These are phyloP conservation scores for Diacarnus erythraeanus DNA, from an alignment of 37 sponge, comb jelly and placozoan genomes.

Conservation along the genomic window DNA sequence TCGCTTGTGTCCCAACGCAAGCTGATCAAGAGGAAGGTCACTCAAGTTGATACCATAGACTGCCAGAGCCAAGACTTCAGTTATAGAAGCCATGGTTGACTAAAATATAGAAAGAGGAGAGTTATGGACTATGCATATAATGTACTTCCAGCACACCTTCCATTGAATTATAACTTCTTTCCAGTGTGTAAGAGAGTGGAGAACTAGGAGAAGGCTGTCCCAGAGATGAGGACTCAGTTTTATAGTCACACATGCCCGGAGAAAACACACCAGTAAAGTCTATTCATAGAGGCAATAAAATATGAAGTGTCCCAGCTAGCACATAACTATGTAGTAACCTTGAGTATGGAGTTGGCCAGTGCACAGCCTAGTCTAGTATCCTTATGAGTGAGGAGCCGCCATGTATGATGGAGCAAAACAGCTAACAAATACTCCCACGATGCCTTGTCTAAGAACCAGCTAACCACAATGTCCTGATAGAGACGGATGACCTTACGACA, in stretches of 20 bases:
- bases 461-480: slow-evolving; percentile 61
- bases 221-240: slow-evolving; percentile 59
- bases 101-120: slow-evolving; percentile 6
- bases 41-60: slow-evolving; percentile 69
- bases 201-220: slow-evolving; percentile 61
- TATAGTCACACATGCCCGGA: slow-evolving; percentile 67
- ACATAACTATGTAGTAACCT: slow-evolving; percentile 37
- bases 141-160: slow-evolving; percentile 42
- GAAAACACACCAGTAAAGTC: slow-evolving; percentile 81
- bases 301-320: neutral
- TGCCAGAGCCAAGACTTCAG: slow-evolving; percentile 56
- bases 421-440: slow-evolving; percentile 75
- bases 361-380: slow-evolving; percentile 41
- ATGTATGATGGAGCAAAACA: slow-evolving; percentile 57
- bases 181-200: slow-evolving; percentile 74
- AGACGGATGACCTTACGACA: slow-evolving; percentile 60
- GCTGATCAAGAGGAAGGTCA: slow-evolving; percentile 60
- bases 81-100: slow-evolving; percentile 60
- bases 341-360: slow-evolving; percentile 50
- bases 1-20: slow-evolving; percentile 7
- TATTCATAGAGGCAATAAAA: slow-evolving; percentile 5
- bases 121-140: neutral
- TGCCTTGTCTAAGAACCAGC: slow-evolving; percentile 47
- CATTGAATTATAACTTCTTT: slow-evolving; percentile 73
- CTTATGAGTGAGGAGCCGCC: neutral